Base-by-base conservation (phyloP, 2,888 invertebrate species). In the Venustoraphidia nigricollis region DNA sequence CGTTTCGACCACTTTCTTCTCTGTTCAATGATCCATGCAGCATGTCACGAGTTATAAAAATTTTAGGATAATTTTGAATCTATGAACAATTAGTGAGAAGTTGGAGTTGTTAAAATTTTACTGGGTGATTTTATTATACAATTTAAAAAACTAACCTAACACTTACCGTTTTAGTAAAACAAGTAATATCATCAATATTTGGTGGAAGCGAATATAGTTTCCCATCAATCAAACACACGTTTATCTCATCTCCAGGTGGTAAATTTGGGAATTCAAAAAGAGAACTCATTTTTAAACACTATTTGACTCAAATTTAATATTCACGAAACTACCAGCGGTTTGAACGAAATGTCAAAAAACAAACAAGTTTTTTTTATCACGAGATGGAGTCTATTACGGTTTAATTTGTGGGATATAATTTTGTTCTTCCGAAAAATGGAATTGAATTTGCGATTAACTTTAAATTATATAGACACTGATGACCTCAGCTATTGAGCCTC, bases 1-100 rank as follows among this genome's bases (percentile, higher is more conserved):
- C 61, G 50, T 69, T 69, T 55, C 66, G 67, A 34, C 68, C 63
- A 9, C 67, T 64, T 49, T 75, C 72, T 36, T 72, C 69, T 58
- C 68, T 73, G 59, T 65, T 75, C 63, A 61, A 75, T 48, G 65
- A 69, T 51, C 71, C 75, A 62, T 71, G 78, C 56, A 72, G 59
- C 56, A 77, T 65, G 59, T 81, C 77, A 60, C 78, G 65, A 13
- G 80, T 79, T 9, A 87, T 75, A 55, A 78, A 77, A 34, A 87
- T 77, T 54, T 74, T 72, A 1, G 87, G 87, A 66, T 84, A 81
- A 43, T 70, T 71, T 47, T 77, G 75, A 1, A 77, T 68, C 77
- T 81, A 52, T 69, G 60, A 52, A 27, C 27, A 27, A 27, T 5
- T 27, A 6, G 27, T 6, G 9, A 44, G 39, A 34, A 42, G 37